Evolutionary conservation across 2,797 vertebrate species (phyloP), one percentile per base, ranked within the genome.

Genomic region (Eptatretus atami): DNA sequence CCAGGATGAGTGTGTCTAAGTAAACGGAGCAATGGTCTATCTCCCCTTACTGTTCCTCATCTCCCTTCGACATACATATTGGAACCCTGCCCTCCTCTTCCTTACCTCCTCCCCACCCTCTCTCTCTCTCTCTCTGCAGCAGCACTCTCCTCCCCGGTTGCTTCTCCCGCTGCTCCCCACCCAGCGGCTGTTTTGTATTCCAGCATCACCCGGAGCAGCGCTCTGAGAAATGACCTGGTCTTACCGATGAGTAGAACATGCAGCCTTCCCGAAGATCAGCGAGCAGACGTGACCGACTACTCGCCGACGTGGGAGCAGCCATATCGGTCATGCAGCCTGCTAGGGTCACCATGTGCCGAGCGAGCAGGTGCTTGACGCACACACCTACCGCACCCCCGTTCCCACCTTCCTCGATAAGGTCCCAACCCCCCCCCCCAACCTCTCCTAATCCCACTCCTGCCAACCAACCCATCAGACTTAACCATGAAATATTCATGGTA

Each of bases 191-290:
- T 61, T 61, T 61, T 61, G 25, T 25, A n/a, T n/a, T 25, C 25
- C 11, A n/a, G 57, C 25, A 25, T 61, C 57, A n/a, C 57, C n/a
- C 57, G 57, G 57, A n/a, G n/a, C 57, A n/a, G 9, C 57, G 57
- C 57, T 25, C n/a, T n/a, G 57, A 61, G 57, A 61, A n/a, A 61
- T 61, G 57, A 61, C 57, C 57, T 61, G 57, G 57, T 61, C n/a
- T 25, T 61, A 25, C 57, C 57, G 12, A 61, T 25, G 57, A 61
- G n/a, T 25, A 61, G 25, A 61, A 61, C 57, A 61, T 61, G 57
- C 57, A 61, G 57, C n/a, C 57, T 61, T 25, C 57, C 57, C n/a
- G 57, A 61, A 9, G 57, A 61, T 25, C n/a, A 61, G 57, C 57
- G 25, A n/a, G 25, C 57, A 11, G 57, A 61, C n/a, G 25, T 25